A percentile compares a stretch with the other conserved stretches of the same genome.
phyloP scores from a whole-genome alignment of 2,113 vertebrate species.

The Thalassoma bifasciatum region DNA sequence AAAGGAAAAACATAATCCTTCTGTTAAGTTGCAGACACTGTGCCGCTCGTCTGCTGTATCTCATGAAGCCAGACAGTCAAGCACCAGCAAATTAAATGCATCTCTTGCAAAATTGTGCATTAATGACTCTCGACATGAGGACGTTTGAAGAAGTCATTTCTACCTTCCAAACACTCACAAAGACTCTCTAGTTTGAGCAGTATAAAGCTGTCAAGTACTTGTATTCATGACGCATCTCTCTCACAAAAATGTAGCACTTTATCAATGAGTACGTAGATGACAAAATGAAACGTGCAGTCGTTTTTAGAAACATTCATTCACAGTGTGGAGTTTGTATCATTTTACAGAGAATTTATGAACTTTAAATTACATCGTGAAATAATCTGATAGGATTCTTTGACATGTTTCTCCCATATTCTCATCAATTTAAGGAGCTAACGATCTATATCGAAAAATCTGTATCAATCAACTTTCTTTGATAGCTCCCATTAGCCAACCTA shows the following conservation, averaged over 20 bases:
- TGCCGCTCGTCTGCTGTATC: conserved; percentile 30
- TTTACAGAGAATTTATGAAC: too few species aligned
- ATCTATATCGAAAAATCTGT: not conserved
- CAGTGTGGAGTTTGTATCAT: too few species aligned
- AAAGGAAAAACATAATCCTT: conserved; percentile 23
- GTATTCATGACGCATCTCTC: not conserved
- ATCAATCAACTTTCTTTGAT: not conserved
- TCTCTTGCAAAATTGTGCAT: conserved; percentile 32
- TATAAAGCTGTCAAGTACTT: not conserved
- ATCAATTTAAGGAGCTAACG: too few species aligned
- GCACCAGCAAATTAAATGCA: conserved; percentile 25
- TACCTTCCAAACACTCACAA: not conserved
- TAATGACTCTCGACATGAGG: conserved; percentile 22
- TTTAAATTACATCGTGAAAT: too few species aligned
- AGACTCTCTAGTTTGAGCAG: conserved; percentile 12
- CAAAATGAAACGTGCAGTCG: too few species aligned
- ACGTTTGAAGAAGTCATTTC: conserved; percentile 7
- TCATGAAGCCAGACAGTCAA: conserved; percentile 29
- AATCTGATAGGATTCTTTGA: too few species aligned
- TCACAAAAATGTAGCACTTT: not conserved
- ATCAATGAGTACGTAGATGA: too few species aligned
- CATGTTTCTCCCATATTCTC: too few species aligned
- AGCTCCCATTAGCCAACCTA: not conserved
- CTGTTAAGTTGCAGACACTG: conserved; percentile 44
- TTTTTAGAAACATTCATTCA: too few species aligned